Evolutionary conservation across 2,113 vertebrate genomes (phyloP).

Genomic region (Hippocampus barbouri): DNA sequence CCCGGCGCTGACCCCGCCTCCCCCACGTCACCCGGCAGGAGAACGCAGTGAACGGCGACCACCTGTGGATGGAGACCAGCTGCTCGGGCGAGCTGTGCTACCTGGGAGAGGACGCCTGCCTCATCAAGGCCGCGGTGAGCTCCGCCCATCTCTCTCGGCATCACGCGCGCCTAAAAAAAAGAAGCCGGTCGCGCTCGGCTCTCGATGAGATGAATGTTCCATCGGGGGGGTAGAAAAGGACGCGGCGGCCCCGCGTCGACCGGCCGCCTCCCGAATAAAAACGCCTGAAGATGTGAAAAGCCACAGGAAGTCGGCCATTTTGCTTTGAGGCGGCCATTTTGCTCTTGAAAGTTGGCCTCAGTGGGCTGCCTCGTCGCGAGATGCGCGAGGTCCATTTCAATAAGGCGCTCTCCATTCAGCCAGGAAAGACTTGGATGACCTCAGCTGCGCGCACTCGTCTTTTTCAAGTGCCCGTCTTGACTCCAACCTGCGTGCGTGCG

Average conservation of each 20-base stretch:
- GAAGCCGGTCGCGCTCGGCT: background rate
- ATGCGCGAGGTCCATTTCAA: too few species aligned
- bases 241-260: too few species aligned
- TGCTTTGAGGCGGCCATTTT: background rate
- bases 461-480: background rate
- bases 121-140: slow-evolving; percentile 94
- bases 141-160: background rate
- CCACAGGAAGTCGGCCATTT: too few species aligned
- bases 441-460: too few species aligned
- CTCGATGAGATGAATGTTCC: slow-evolving; percentile 19
- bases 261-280: background rate
- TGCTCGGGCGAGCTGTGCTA: slow-evolving; percentile 97
- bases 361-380: too few species aligned
- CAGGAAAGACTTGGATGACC: too few species aligned
- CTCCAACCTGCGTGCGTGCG: background rate
- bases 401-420: too few species aligned
- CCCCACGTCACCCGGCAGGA: slow-evolving; percentile 70
- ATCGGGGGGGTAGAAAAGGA: too few species aligned
- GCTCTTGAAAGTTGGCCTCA: too few species aligned
- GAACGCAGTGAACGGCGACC: slow-evolving; percentile 92
- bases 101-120: slow-evolving; percentile 92
- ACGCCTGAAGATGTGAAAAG: background rate
- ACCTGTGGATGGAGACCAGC: slow-evolving; percentile 98
- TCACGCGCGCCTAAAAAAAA: too few species aligned
- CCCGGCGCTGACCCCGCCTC: background rate